Percentiles rank a stretch among this genome's conserved stretches.
Conservation (phyloP, 64 coral and sea anemone genomes). For the Montipora sp. region DNA sequence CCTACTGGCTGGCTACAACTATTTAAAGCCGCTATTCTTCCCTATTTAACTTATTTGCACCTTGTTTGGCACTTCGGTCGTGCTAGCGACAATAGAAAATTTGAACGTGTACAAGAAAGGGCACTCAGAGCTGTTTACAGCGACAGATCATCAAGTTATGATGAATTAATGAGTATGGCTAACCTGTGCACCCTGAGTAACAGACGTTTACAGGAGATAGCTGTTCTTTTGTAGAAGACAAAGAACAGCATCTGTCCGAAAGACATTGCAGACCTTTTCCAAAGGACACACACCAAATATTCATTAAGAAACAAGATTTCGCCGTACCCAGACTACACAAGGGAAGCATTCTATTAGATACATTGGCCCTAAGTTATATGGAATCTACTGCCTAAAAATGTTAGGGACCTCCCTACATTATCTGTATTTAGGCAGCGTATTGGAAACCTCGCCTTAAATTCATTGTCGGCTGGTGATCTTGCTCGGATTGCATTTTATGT, state of each 20-base stretch:
- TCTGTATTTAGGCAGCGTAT: constrained; percentile 15
- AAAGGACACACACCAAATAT: not conserved
- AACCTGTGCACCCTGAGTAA: constrained; percentile 1
- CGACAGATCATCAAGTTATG: not conserved
- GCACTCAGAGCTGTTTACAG: not conserved
- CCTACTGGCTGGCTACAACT: no score
- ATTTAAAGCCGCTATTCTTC: no score
- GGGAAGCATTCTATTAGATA: no score
- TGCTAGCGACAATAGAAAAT: no score
- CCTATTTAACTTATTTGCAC: no score
- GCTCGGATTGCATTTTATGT: not conserved
- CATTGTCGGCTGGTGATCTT: not conserved
- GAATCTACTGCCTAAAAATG: not conserved
- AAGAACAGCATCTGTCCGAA: not conserved
- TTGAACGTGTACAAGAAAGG: no score
- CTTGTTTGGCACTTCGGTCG: no score
- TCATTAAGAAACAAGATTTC: not conserved
- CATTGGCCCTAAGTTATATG: not conserved
- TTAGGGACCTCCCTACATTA: not conserved
- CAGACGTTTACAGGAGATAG: not conserved
- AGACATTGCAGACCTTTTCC: not conserved
- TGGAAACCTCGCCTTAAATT: not conserved
- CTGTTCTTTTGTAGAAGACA: constrained; percentile 4
- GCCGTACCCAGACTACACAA: not conserved
- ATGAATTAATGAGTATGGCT: not conserved